A percentile compares a stretch with the other conserved stretches of the same genome.
Conservation (phyloP, 2,797 vertebrate species). For the Arremon aurantiirostris region DNA sequence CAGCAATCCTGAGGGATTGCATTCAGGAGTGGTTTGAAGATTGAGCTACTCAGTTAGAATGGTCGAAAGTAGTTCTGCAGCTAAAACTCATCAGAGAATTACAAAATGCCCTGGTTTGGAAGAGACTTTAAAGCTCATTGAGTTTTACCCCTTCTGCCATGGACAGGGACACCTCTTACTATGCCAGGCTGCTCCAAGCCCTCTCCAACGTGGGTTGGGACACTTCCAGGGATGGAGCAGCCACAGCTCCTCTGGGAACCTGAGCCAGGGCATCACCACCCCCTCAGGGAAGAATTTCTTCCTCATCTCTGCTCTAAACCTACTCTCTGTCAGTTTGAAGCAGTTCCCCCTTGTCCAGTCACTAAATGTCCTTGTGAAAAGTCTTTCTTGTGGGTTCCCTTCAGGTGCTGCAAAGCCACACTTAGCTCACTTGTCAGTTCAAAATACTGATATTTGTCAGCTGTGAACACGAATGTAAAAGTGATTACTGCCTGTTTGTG, state of each 20-base stretch:
- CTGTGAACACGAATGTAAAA: background rate
- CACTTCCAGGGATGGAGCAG: background rate
- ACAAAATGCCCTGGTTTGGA: background rate
- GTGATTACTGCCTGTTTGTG: background rate
- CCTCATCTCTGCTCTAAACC: background rate
- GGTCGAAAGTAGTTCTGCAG: background rate
- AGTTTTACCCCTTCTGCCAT: background rate
- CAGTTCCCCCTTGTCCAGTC: background rate
- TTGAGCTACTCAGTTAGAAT: background rate
- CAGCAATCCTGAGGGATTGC: background rate
- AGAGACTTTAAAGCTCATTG: background rate
- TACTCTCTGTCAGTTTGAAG: background rate
- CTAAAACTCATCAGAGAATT: background rate
- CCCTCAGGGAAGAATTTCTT: background rate
- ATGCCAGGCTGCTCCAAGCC: background rate
- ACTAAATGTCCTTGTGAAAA: background rate
- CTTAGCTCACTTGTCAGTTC: background rate
- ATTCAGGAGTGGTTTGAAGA: background rate
- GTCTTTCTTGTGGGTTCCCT: background rate
- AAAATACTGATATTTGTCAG: background rate
- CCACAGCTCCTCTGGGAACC: background rate
- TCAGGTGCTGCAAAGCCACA: background rate
- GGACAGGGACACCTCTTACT: background rate
- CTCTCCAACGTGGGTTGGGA: accelerated
- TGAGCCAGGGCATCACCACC: accelerated